Conservation (phyloP, 2,797 vertebrate genomes). For the Gymnodraco acuticeps region DNA sequence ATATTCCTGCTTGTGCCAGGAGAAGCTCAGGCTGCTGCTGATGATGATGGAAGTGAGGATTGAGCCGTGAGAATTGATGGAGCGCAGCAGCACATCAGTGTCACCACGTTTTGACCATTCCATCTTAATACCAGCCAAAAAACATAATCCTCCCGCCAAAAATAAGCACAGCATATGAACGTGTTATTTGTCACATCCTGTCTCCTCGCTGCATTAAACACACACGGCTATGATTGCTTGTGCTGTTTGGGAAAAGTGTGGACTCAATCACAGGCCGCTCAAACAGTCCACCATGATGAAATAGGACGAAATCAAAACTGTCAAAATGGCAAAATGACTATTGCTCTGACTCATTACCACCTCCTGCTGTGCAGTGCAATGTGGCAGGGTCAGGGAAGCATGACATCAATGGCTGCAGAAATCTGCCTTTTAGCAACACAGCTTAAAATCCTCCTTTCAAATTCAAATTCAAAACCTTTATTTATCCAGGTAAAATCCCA, state of each 20-base stretch:
- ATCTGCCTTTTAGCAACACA: background rate
- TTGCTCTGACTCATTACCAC: slow-evolving; percentile 22
- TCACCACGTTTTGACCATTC: slow-evolving; percentile 19
- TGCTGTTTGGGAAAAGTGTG: slow-evolving; percentile 3
- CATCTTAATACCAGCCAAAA: slow-evolving; percentile 21
- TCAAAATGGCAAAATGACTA: background rate
- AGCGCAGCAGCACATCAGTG: slow-evolving; percentile 12
- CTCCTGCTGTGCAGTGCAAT: slow-evolving; percentile 25
- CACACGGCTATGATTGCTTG: background rate
- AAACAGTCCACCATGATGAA: slow-evolving; percentile 29
- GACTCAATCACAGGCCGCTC: slow-evolving; percentile 2
- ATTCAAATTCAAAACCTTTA: too few relatives aligned
- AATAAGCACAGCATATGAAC: slow-evolving; percentile 23
- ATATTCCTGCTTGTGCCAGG: background rate
- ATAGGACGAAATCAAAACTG: background rate
- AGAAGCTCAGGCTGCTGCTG: slow-evolving; percentile 8
- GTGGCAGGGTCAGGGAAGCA: slow-evolving; percentile 12
- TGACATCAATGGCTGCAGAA: background rate
- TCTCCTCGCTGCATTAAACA: slow-evolving; percentile 10
- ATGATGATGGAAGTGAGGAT: slow-evolving; percentile 25
- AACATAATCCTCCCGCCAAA: slow-evolving; percentile 27
- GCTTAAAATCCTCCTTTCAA: background rate
- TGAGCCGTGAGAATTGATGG: slow-evolving; percentile 19
- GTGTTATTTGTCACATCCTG: slow-evolving; percentile 26
- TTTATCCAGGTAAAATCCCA: too few relatives aligned